Percentiles rank a stretch among this genome's conserved stretches.
phyloP scores from a whole-genome alignment of 1,140 invertebrate genomes.

The Camponotus vicinus region DNA sequence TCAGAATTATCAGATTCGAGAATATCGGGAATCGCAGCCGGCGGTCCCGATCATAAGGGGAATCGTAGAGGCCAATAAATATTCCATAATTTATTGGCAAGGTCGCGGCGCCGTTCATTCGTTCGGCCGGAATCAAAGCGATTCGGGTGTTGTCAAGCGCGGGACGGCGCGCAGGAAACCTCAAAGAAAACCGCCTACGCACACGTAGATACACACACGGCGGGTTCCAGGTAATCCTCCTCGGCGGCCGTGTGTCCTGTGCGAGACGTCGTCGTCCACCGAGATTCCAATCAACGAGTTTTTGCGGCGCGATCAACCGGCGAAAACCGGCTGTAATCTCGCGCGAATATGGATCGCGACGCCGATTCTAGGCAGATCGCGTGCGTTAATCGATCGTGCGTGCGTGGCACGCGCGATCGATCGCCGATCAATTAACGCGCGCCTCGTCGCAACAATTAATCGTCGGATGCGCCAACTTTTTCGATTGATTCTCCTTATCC shows the following conservation, averaged over 20 bases:
- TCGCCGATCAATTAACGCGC: conserved; percentile 55
- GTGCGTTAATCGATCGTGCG: conserved; percentile 54
- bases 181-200: conserved; percentile 76
- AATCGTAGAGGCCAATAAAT: conserved; percentile 71
- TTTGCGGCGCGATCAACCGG: conserved; percentile 65
- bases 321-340: conserved; percentile 60
- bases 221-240: conserved; percentile 72
- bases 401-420: conserved; percentile 50
- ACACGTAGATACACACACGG: neutral
- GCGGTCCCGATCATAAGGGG: conserved; percentile 52
- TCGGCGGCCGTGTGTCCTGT: neutral
- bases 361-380: conserved; percentile 45
- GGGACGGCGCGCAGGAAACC: conserved; percentile 66
- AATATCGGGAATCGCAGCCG: conserved; percentile 18
- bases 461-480: neutral
- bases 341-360: conserved; percentile 32
- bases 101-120: conserved; percentile 46
- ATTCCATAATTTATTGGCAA: conserved; percentile 78
- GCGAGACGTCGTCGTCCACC: conserved; percentile 70
- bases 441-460: conserved; percentile 28
- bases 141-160: conserved; percentile 70
- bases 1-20: conserved; percentile 2
- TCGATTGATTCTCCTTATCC: neutral
- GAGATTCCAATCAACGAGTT: conserved; percentile 80
- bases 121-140: conserved; percentile 76